These are phyloP conservation scores for Ptilorrhoa leucosticta DNA, from an alignment of 2,113 vertebrate species.

Conservation along the genomic window DNA sequence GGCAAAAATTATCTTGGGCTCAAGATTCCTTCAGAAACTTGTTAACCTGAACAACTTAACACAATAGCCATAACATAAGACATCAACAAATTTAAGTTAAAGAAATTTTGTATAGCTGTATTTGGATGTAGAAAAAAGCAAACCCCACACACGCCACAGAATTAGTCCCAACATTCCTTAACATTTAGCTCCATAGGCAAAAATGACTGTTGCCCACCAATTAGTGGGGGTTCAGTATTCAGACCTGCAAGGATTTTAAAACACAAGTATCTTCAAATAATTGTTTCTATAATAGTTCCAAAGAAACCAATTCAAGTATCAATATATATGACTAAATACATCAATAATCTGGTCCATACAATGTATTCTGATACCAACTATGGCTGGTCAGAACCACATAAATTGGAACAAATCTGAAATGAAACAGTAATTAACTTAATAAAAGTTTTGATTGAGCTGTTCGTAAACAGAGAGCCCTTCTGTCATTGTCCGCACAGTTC, in stretches of 20 bases:
- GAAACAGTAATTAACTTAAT: background rate
- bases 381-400: background rate
- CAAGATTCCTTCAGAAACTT: background rate
- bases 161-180: background rate
- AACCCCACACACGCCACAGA: fast-evolving
- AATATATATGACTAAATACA: background rate
- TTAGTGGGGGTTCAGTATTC: background rate
- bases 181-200: background rate
- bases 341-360: background rate
- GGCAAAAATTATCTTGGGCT: background rate
- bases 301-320: background rate
- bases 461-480: background rate
- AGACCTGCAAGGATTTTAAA: background rate
- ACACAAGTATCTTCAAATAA: background rate
- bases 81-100: background rate
- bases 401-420: background rate
- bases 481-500: background rate
- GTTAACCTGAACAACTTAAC: background rate
- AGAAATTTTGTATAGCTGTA: background rate
- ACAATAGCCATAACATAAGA: background rate
- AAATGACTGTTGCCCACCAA: background rate
- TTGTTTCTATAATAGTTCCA: background rate
- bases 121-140: background rate
- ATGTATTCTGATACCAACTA: background rate
- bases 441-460: background rate